phyloP scores from a whole-genome alignment of 2,797 vertebrate species.

The Periparus ater region DNA sequence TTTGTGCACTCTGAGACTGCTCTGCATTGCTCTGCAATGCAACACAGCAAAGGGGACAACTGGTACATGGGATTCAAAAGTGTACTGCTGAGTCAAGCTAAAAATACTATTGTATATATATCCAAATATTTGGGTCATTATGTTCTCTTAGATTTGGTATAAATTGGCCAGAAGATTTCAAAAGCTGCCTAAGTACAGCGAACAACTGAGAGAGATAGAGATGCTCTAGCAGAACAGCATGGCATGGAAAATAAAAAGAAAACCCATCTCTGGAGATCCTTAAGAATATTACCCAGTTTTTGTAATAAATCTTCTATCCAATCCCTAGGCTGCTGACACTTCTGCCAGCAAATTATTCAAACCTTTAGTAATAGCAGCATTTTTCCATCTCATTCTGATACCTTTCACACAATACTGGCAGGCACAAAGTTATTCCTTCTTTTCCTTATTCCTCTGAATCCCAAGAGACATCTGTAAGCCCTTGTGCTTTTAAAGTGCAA shows the following conservation, averaged over 20 bases:
- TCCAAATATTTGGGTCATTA: background rate
- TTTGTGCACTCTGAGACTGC: background rate
- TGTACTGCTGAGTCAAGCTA: background rate
- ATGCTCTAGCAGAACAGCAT: background rate
- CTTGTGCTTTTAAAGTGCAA: conserved; percentile 48
- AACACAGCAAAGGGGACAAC: background rate
- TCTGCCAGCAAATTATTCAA: conserved; percentile 24
- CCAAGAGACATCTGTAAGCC: conserved; percentile 55
- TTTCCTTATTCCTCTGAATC: conserved; percentile 14
- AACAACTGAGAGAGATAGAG: background rate
- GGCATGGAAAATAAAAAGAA: background rate
- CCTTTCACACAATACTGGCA: conserved; percentile 66
- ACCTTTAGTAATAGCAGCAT: background rate
- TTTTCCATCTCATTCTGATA: conserved; percentile 45
- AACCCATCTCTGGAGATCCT: background rate
- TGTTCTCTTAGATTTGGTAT: background rate
- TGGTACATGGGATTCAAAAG: background rate
- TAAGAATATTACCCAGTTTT: background rate
- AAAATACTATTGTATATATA: background rate
- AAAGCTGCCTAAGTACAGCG: background rate
- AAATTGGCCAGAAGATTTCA: background rate
- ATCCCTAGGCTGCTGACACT: background rate
- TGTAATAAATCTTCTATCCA: background rate
- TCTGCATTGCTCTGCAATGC: background rate
- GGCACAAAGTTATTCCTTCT: conserved; percentile 36